Evolutionary conservation across 1,140 invertebrate genomes (phyloP).

Genomic region (Formica exsecta): DNA sequence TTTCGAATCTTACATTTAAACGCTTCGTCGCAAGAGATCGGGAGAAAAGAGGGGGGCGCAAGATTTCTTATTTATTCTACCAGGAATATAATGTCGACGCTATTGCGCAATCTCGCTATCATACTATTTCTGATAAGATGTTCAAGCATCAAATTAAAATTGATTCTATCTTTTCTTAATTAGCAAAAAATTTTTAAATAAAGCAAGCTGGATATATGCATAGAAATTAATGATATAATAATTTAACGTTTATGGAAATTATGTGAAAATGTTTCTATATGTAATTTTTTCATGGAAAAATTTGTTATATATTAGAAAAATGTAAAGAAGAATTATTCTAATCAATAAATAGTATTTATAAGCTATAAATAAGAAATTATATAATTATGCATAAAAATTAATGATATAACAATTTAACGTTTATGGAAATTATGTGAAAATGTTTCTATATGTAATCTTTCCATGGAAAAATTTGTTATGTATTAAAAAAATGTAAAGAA

Average conservation of each 20-base stretch:
- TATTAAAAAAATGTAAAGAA: not conserved
- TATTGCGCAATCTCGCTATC: not conserved
- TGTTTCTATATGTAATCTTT: not conserved
- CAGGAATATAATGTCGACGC: not conserved
- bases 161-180: not conserved
- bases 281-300: not conserved
- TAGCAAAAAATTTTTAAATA: not conserved
- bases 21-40: slow-evolving; percentile 37
- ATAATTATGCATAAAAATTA: not conserved
- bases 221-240: not conserved
- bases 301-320: not conserved
- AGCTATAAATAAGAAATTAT: not conserved
- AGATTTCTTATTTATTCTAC: slow-evolving; percentile 35
- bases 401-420: not conserved
- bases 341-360: not conserved
- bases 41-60: not conserved
- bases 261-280: not conserved
- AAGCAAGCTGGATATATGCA: not conserved
- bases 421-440: not conserved
- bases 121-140: not conserved
- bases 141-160: not conserved
- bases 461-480: not conserved
- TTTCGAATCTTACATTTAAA: slow-evolving; percentile 70
- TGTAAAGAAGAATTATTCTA: not conserved
- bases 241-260: not conserved